A percentile compares a stretch with the other conserved stretches of the same genome.
phyloP scores from a whole-genome alignment of 1,140 invertebrate species.

The Andricus grossulariae region DNA sequence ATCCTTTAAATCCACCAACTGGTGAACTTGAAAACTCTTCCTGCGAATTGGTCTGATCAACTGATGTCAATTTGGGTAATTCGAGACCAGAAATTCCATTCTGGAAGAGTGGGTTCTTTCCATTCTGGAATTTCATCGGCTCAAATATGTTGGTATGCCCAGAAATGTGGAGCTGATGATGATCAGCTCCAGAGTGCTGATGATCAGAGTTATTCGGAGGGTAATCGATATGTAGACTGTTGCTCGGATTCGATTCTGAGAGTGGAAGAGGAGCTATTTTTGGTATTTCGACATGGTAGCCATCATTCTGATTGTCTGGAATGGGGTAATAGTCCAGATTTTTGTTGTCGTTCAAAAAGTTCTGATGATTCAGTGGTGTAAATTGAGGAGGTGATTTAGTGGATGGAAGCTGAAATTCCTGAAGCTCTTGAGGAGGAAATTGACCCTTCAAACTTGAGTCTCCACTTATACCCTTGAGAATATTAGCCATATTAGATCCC shows the following conservation, averaged over 20 bases:
- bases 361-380: conserved; percentile 28
- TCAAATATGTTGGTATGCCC: not conserved
- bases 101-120: not conserved
- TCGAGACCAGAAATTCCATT: not conserved
- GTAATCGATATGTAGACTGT: conserved; percentile 37
- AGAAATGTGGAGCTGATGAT: not conserved
- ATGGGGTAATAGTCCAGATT: not conserved
- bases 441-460: conserved; percentile 41
- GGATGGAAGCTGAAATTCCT: conserved; percentile 32
- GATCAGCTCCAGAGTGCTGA: too few species aligned
- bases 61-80: not conserved
- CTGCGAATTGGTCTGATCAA: not conserved
- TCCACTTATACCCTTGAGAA: conserved; percentile 37
- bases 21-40: not conserved
- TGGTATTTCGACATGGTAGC: conserved; percentile 19
- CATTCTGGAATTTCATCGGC: not conserved
- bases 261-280: not conserved
- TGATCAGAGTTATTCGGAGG: not conserved
- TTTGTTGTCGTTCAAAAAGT: not conserved
- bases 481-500: conserved; percentile 33
- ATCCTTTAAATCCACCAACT: not conserved
- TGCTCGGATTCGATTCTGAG: not conserved
- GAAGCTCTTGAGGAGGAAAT: conserved; percentile 35
- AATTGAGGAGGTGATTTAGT: conserved; percentile 37
- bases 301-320: not conserved